Percentiles rank a stretch among this genome's conserved stretches.
These are phyloP conservation scores for Galago senegalensis DNA, from an alignment of 2,797 vertebrate genomes.

Conservation along the genomic window DNA sequence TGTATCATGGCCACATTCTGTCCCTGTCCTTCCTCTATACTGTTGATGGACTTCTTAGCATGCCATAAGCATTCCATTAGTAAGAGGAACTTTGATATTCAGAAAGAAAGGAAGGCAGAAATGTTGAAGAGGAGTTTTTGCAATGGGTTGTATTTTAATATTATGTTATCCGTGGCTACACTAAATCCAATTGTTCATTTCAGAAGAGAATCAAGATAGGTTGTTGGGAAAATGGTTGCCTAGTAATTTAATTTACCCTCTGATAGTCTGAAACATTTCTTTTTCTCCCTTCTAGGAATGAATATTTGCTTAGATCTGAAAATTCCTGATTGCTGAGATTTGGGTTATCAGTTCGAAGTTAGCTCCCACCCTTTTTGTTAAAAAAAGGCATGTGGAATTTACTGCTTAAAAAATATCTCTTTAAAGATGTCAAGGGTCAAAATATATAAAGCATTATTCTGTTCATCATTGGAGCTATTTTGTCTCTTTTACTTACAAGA, in stretches of 20 bases:
- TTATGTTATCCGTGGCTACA: background rate
- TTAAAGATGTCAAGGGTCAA: conserved; percentile 33
- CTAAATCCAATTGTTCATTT: conserved; percentile 46
- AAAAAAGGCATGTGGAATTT: background rate
- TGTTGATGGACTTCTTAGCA: background rate
- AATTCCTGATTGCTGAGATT: conserved; percentile 3
- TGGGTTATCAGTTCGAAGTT: conserved; percentile 6
- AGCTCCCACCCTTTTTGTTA: background rate
- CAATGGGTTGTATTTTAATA: conserved; percentile 34
- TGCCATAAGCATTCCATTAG: background rate
- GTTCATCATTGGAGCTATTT: background rate
- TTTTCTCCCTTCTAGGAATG: background rate
- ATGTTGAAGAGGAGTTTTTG: background rate
- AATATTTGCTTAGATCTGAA: background rate
- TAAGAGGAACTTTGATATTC: background rate
- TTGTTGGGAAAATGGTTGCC: background rate
- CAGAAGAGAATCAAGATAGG: background rate
- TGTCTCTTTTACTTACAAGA: background rate
- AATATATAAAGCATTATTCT: conserved; percentile 1
- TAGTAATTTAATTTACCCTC: conserved; percentile 10
- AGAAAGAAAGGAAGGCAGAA: background rate
- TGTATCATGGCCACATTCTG: background rate
- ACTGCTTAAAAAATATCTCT: conserved; percentile 48
- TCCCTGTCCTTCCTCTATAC: background rate
- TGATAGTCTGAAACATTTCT: background rate